These are phyloP conservation scores for Drosophila setifemur DNA, from an alignment of 1,140 invertebrate species.

Conservation along the genomic window DNA sequence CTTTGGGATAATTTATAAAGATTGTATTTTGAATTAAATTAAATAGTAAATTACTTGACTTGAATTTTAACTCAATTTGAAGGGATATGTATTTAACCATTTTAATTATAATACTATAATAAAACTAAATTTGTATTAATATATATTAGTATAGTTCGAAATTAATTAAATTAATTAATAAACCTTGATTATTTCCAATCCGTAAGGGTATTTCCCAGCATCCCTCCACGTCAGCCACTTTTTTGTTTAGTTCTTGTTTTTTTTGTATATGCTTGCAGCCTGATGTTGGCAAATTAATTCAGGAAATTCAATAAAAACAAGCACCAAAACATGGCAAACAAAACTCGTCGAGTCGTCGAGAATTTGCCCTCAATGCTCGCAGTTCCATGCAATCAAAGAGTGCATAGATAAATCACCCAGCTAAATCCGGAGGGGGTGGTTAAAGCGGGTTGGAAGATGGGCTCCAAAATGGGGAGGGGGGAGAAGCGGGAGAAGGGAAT, in stretches of 20 bases:
- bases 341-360: conserved; percentile 50
- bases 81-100: too few species aligned
- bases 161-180: background rate
- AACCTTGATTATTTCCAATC: too few species aligned
- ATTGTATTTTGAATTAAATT: too few species aligned
- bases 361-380: conserved; percentile 45
- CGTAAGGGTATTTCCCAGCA: conserved; percentile 1
- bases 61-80: too few species aligned
- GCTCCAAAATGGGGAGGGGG: background rate
- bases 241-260: conserved; percentile 7
- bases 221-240: background rate
- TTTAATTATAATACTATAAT: too few species aligned
- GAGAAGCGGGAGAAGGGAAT: background rate
- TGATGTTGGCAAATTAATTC: conserved; percentile 73
- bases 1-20: too few species aligned
- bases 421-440: conserved; percentile 58
- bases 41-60: too few species aligned
- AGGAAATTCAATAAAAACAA: conserved; percentile 80
- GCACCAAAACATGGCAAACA: conserved; percentile 71
- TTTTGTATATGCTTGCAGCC: conserved; percentile 18
- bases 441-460: background rate
- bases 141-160: too few species aligned
- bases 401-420: conserved; percentile 75
- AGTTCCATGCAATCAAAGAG: conserved; percentile 75
- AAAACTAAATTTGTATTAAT: too few species aligned